These are phyloP conservation scores for Galleria mellonella DNA, from an alignment of 1,140 invertebrate species.

Conservation along the genomic window DNA sequence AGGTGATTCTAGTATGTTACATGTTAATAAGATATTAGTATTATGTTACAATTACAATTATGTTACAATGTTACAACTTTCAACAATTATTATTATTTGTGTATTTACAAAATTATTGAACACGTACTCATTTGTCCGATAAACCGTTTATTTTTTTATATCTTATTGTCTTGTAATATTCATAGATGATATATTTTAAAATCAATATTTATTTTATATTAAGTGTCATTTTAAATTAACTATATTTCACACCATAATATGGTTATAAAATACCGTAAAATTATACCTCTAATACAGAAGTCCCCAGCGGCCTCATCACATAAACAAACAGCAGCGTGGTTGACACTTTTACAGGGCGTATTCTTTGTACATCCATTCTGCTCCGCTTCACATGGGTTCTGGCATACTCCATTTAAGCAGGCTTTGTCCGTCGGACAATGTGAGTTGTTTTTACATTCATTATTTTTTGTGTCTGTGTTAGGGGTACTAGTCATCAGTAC, in stretches of 20 bases:
- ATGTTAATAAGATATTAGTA: conserved; percentile 43
- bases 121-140: conserved; percentile 62
- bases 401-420: conserved; percentile 81
- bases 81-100: conserved; percentile 24
- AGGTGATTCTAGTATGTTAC: conserved; percentile 78
- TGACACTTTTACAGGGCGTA: conserved; percentile 80
- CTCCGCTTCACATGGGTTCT: conserved; percentile 80
- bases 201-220: background rate
- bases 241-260: too few species aligned
- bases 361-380: conserved; percentile 80
- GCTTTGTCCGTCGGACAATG: conserved; percentile 81
- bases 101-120: conserved; percentile 40
- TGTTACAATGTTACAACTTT: conserved; percentile 35
- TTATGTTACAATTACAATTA: conserved; percentile 34
- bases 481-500: conserved; percentile 35
- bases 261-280: conserved; percentile 17
- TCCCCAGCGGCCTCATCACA: conserved; percentile 70
- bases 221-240: conserved; percentile 7
- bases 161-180: conserved; percentile 1
- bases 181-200: too few species aligned
- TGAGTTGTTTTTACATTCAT: conserved; percentile 77
- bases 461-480: conserved; percentile 49
- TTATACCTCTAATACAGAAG: conserved; percentile 72
- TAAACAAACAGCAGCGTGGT: conserved; percentile 82
- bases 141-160: conserved; percentile 33